Base-by-base conservation (phyloP, 2,113 vertebrate species). In the Austrofundulus limnaeus region DNA sequence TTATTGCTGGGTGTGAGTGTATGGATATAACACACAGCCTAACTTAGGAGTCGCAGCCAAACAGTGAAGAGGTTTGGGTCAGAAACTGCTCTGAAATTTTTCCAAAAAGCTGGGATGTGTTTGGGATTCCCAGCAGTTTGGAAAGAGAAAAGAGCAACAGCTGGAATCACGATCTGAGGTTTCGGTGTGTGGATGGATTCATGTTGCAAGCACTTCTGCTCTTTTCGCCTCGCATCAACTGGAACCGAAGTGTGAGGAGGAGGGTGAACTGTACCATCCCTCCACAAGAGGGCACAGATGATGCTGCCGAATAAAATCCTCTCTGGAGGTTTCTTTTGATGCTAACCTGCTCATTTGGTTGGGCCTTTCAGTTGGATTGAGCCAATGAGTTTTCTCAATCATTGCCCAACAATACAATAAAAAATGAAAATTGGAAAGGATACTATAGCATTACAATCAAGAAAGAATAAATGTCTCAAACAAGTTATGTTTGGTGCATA, bases 211-310 rank as follows among this genome's bases (percentile, higher is more conserved):
- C 67, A 67, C 68, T 64, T 60, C 54, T 61, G 70, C 16, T 65
- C 28, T 75, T 59, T 66, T 61, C 67, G 11, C 1, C 43, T 74
- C 11, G 15, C 37, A 72, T 64, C 51, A 51, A 19, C 53, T 42
- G 1, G 39, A 24, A 41, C 42, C 41, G 39, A 62, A 3, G 47
- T 47, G 28, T 61, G 49, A 57, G 20, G 24, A 57, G 20, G 24
- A 46, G 39, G 60, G 41, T 87, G 78, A 90, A 82, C 70, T 80
- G 82, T 87, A 57, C 62, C 86, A 75, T 72, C 25, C 71, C 71
- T 88, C 91, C 91, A 90, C 90, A 86, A 91, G 91, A 91, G 89
- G 91, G 88, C 90, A 91, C 84, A 90, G 85, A 78, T 65, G 83
- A 82, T 76, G 75, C 65, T 68, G 64, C 72, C 63, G 34, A 39